Conservation (phyloP, 2,797 vertebrate species). For the Pelochelys cantorii region DNA sequence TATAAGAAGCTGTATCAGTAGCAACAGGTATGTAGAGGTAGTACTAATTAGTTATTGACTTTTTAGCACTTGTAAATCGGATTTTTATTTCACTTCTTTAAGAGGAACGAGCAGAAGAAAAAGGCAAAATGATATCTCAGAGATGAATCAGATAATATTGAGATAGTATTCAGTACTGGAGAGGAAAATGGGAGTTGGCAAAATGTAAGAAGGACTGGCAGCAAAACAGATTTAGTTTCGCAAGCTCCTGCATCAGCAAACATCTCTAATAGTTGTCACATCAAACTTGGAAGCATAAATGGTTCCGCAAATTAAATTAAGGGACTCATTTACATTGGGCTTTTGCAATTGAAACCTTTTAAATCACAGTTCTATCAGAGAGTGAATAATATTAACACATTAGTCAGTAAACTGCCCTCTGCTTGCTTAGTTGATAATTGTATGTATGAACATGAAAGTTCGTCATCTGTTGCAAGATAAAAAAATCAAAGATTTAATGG, state of each 20-base stretch:
- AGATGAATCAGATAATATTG: not conserved
- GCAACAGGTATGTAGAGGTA: not conserved
- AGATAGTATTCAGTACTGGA: not conserved
- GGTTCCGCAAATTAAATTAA: slow-evolving; percentile 37
- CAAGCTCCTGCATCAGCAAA: slow-evolving; percentile 3
- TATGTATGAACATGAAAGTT: not conserved
- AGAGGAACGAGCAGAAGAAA: not conserved
- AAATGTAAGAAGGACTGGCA: slow-evolving; percentile 11
- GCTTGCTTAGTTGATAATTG: slow-evolving; percentile 16
- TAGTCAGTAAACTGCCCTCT: slow-evolving; percentile 24
- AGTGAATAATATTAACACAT: slow-evolving; percentile 26
- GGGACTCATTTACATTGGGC: not conserved
- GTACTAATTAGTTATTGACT: slow-evolving; percentile 26
- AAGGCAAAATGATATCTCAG: not conserved
- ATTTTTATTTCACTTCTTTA: not conserved
- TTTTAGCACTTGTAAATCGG: not conserved
- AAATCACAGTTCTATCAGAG: slow-evolving; percentile 27
- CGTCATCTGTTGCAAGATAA: not conserved
- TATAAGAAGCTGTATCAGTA: not conserved
- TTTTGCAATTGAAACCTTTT: slow-evolving; percentile 13
- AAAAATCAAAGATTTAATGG: slow-evolving; percentile 5
- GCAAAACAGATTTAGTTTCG: slow-evolving; percentile 22
- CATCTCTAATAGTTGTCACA: slow-evolving; percentile 32
- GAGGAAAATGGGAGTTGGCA: slow-evolving; percentile 25
- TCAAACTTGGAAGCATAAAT: slow-evolving; percentile 2